Percentiles rank a stretch among this genome's conserved stretches.
phyloP scores from a whole-genome alignment of 2,113 vertebrate genomes.

The Zootoca vivipara region DNA sequence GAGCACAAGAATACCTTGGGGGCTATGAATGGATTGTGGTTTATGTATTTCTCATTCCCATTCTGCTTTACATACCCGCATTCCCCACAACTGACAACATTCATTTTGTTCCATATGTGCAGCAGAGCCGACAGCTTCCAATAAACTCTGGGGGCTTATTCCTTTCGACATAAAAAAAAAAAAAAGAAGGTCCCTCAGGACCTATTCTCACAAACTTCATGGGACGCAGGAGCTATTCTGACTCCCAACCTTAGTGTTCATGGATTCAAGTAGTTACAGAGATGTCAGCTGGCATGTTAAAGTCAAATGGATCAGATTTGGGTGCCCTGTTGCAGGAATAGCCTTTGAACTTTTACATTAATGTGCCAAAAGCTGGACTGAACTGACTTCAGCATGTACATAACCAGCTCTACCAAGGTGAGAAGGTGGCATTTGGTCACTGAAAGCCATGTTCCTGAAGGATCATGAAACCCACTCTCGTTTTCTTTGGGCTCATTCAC shows the following conservation, averaged over 20 bases:
- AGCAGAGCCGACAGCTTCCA: background rate
- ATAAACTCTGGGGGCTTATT: too few species aligned
- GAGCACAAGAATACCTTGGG: background rate
- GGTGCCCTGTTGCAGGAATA: background rate
- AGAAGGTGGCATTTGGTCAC: background rate
- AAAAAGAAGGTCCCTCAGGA: background rate
- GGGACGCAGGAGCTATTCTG: background rate
- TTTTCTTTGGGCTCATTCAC: background rate
- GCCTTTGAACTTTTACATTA: background rate
- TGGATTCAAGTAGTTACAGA: background rate
- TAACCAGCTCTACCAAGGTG: background rate
- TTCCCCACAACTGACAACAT: background rate
- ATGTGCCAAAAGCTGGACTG: background rate
- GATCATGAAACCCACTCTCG: background rate
- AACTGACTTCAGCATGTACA: background rate
- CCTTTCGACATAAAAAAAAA: background rate
- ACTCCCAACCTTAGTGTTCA: background rate
- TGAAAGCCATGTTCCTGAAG: background rate
- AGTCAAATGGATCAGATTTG: background rate
- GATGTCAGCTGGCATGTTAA: background rate
- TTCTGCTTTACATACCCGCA: background rate
- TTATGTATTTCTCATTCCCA: background rate
- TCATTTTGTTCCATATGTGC: background rate
- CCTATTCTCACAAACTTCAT: background rate
- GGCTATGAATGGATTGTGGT: background rate